Evolutionary conservation across 2,888 invertebrate genomes (phyloP).

Genomic region (Hybos culiciformis): DNA sequence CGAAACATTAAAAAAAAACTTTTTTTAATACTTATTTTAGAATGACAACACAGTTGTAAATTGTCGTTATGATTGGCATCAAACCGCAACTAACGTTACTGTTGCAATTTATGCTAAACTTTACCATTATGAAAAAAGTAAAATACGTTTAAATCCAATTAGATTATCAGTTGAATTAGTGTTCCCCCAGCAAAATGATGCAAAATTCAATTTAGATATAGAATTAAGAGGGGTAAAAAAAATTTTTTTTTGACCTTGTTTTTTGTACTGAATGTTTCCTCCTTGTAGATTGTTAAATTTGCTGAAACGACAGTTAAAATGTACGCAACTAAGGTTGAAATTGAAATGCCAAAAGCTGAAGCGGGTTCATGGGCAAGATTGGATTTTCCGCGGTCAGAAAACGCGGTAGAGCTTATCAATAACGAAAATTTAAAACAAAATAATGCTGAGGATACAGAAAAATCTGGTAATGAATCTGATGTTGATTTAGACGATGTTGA

Average conservation of each 20-base stretch:
- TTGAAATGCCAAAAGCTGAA: slow-evolving; percentile 77
- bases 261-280: slow-evolving; percentile 1
- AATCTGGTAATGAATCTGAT: slow-evolving; percentile 39
- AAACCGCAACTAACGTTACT: slow-evolving; percentile 71
- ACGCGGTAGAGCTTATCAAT: slow-evolving; percentile 16
- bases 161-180: slow-evolving; percentile 57
- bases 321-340: slow-evolving; percentile 83
- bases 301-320: slow-evolving; percentile 58
- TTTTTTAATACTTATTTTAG: slow-evolving; percentile 39
- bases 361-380: slow-evolving; percentile 69
- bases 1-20: no score
- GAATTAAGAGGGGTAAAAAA: slow-evolving; percentile 66
- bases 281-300: slow-evolving; percentile 61
- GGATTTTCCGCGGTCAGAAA: slow-evolving; percentile 42
- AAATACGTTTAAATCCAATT: slow-evolving; percentile 72
- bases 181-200: slow-evolving; percentile 62
- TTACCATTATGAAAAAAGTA: slow-evolving; percentile 62
- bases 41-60: slow-evolving; percentile 41
- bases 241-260: not conserved
- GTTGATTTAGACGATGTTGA: slow-evolving; percentile 64
- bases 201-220: slow-evolving; percentile 58
- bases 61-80: slow-evolving; percentile 92
- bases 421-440: slow-evolving; percentile 4
- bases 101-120: slow-evolving; percentile 86
- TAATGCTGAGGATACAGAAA: slow-evolving; percentile 6